Conservation (phyloP, 2,888 invertebrate genomes). For the Drosophila flavopinicola region DNA sequence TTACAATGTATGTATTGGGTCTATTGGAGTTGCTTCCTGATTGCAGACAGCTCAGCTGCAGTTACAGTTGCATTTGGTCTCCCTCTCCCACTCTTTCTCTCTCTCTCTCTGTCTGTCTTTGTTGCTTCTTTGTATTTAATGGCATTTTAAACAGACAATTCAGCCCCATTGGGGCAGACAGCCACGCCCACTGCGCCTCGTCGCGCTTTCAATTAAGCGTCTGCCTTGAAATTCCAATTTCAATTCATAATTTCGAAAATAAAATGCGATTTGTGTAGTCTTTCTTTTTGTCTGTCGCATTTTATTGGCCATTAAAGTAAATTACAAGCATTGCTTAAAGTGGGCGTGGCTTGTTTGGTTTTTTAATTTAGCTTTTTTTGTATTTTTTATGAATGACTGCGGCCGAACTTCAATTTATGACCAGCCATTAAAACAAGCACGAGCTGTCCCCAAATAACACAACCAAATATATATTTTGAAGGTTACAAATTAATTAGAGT, state of each 20-base stretch:
- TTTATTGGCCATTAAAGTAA: constrained; percentile 64
- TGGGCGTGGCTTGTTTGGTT: constrained; percentile 4
- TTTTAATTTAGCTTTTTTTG: neutral
- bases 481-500: constrained; percentile 61
- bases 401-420: constrained; percentile 53
- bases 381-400: constrained; percentile 27
- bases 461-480: constrained; percentile 22
- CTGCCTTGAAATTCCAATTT: constrained; percentile 43
- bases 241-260: constrained; percentile 59
- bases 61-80: constrained; percentile 25
- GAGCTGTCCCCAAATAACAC: constrained; percentile 19
- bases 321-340: constrained; percentile 36
- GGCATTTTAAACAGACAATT: constrained; percentile 61
- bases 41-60: constrained; percentile 22
- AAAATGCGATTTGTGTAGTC: constrained; percentile 46
- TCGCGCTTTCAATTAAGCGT: constrained; percentile 41
- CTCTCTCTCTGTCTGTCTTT: neutral
- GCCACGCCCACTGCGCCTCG: constrained; percentile 19
- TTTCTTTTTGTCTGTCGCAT: constrained; percentile 42
- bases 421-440: constrained; percentile 34
- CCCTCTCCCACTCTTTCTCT: neutral
- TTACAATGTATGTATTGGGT: neutral
- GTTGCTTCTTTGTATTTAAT: constrained; percentile 55
- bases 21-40: constrained; percentile 38
- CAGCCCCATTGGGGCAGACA: constrained; percentile 24